Evolutionary conservation across 2,888 invertebrate genomes (phyloP), one percentile per base, ranked within the genome.

Genomic region (Cephus nigrinus): DNA sequence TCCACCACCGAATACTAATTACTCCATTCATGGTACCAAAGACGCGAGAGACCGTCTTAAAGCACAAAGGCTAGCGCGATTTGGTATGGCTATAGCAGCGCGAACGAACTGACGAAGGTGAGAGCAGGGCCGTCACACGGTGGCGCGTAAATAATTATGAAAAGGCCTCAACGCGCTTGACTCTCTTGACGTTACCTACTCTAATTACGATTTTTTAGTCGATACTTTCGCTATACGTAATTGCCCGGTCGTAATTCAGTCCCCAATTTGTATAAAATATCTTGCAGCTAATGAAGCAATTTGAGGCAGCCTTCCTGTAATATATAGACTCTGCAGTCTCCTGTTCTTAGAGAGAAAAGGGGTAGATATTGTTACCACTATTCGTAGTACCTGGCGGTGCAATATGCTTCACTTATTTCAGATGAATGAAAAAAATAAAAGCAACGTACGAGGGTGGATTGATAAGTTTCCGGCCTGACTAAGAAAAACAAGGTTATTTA

Each of bases 191-290:
- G 40, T 71, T 69, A 73, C 40, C 40, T 80, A 84, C 81, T 87
- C 86, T 85, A 89, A 89, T 89, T 89, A 89, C 85, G 83, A 85
- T 88, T 89, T 89, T 89, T 89, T 87, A 84, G 82, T 85, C 83
- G 81, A 84, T 79, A 75, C 79, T 69, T 40, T 72, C 30, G 11
- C 71, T 32, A 9, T 30, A 31, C 71, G 31, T 15, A n/a, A 12
- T 32, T 32, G 31, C 4, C 73, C 79, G 73, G 76, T 78, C 83
- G 86, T 90, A 90, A 91, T 90, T 90, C 89, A 90, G 86, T 88
- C 87, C 84, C 88, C 90, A 90, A 90, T 91, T 91, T 90, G 90
- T 91, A 90, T 90, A 90, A 90, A 91, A 90, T 90, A 90, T 90
- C 88, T 87, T 86, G 84, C 84, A 85, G 89, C 89, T 91, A 91